These are phyloP conservation scores for Andricus quercusramuli DNA, from an alignment of 2,888 invertebrate genomes.

Conservation along the genomic window DNA sequence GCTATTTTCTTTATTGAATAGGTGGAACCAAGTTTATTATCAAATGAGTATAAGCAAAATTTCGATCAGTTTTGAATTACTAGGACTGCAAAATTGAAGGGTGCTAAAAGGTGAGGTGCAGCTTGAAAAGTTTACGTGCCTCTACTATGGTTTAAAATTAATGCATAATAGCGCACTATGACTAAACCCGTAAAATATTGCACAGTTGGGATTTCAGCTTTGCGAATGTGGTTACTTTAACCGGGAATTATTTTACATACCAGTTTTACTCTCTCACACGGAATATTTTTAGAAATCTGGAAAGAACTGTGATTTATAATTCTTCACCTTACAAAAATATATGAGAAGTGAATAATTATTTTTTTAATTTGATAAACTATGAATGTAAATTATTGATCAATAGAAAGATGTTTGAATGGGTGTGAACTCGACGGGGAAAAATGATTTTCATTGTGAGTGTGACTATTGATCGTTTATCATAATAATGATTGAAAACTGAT, in stretches of 20 bases:
- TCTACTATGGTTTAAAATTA: conserved; percentile 40
- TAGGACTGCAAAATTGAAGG: not conserved
- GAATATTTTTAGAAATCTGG: too few relatives aligned
- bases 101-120: not conserved
- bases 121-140: not conserved
- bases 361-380: too few relatives aligned
- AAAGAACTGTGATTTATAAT: too few relatives aligned
- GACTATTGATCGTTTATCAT: too few relatives aligned
- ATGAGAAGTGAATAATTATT: too few relatives aligned
- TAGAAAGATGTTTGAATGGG: too few relatives aligned
- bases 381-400: too few relatives aligned
- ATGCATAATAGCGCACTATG: conserved; percentile 38
- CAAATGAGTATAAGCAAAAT: not conserved
- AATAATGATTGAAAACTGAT: too few relatives aligned
- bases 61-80: not conserved
- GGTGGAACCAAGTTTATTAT: not conserved
- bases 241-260: not conserved
- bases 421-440: too few relatives aligned
- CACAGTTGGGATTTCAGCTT: conserved; percentile 34
- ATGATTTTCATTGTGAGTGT: too few relatives aligned
- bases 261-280: not conserved
- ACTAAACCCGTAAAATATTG: conserved; percentile 47
- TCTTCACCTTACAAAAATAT: too few relatives aligned
- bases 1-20: not conserved
- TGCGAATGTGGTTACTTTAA: conserved; percentile 38